phyloP scores from a whole-genome alignment of 2,888 invertebrate species.

The Timandra comae region DNA sequence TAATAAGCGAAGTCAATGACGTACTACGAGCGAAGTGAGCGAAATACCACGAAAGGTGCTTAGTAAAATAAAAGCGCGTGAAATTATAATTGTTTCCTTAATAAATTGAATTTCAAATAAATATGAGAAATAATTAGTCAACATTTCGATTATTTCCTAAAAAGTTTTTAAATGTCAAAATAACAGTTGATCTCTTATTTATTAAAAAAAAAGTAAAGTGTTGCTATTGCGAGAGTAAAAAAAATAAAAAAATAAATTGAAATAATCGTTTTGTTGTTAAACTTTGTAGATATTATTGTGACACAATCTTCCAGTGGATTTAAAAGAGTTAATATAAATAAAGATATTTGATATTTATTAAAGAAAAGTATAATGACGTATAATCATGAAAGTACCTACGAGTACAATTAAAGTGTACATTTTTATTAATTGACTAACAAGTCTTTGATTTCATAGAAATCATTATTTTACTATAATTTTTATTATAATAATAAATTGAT shows the following conservation, averaged over 20 bases:
- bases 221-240: slow-evolving; percentile 6
- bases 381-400: slow-evolving; percentile 30
- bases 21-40: too few relatives aligned
- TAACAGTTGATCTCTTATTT: slow-evolving; percentile 34
- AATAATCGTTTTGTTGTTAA: slow-evolving; percentile 24
- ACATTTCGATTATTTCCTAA: slow-evolving; percentile 23
- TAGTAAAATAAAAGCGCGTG: too few relatives aligned
- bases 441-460: slow-evolving; percentile 56
- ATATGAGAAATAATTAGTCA: not conserved
- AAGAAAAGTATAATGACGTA: too few relatives aligned
- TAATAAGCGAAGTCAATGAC: too few relatives aligned
- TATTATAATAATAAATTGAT: slow-evolving; percentile 34
- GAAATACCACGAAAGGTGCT: too few relatives aligned
- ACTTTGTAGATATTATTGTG: slow-evolving; percentile 26
- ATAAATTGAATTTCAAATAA: too few relatives aligned
- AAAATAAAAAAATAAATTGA: slow-evolving; percentile 9
- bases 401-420: slow-evolving; percentile 40
- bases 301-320: slow-evolving; percentile 38
- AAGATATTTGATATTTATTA: not conserved
- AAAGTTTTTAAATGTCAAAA: slow-evolving; percentile 1
- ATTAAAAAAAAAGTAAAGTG: slow-evolving; percentile 19
- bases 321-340: slow-evolving; percentile 6
- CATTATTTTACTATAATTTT: slow-evolving; percentile 18
- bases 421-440: slow-evolving; percentile 41
- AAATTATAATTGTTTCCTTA: too few relatives aligned